These are phyloP conservation scores for Piprites chloris DNA, from an alignment of 2,113 vertebrate species.

Conservation along the genomic window DNA sequence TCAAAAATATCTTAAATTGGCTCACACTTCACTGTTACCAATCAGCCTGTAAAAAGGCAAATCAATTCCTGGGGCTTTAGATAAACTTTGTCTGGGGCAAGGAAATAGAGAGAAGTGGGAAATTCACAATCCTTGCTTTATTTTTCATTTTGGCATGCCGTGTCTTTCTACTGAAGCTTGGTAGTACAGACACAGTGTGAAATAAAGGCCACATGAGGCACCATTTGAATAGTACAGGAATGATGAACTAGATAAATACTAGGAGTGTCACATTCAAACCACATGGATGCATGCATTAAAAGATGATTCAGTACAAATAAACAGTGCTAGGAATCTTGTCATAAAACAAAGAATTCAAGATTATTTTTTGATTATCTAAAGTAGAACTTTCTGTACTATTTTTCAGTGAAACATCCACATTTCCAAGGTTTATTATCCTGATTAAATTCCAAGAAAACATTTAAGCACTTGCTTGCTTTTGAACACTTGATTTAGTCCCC, in stretches of 20 bases:
- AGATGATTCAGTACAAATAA: not conserved
- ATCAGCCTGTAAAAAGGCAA: not conserved
- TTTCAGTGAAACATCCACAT: not conserved
- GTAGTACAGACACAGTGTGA: not conserved
- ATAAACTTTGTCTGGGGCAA: not conserved
- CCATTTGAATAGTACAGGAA: not conserved
- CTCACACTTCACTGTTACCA: not conserved
- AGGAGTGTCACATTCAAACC: not conserved
- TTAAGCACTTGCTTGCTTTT: slow-evolving; percentile 16
- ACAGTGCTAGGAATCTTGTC: not conserved
- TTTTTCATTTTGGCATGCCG: not conserved
- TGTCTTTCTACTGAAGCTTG: not conserved
- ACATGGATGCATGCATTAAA: not conserved
- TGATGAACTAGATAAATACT: not conserved
- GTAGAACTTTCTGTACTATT: not conserved
- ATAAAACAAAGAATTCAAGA: not conserved
- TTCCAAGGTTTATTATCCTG: slow-evolving; percentile 20
- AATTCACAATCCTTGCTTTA: not conserved
- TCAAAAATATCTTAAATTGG: not conserved
- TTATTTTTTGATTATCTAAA: not conserved
- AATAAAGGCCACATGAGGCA: not conserved
- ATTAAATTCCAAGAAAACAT: not conserved
- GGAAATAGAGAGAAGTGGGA: not conserved
- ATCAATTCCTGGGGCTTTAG: not conserved
- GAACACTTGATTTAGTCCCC: not conserved